These are phyloP conservation scores for Catocala sponsa DNA, from an alignment of 2,888 invertebrate species.

Conservation along the genomic window DNA sequence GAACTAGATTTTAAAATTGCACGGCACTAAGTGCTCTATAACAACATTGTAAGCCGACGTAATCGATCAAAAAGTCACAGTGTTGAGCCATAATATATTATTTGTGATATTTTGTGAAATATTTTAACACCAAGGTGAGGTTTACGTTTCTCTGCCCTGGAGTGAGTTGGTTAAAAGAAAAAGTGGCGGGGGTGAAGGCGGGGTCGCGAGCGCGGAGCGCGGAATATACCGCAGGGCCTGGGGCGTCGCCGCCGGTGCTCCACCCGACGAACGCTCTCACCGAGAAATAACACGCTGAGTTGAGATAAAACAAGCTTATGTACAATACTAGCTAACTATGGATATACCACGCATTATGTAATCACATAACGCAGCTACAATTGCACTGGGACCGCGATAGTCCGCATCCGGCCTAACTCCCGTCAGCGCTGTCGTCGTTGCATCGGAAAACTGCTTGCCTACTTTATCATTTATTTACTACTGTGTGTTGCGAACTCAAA, in stretches of 20 bases:
- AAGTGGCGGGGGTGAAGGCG: conserved; percentile 44
- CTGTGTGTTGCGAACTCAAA: no score
- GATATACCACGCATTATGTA: conserved; percentile 33
- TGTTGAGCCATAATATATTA: conserved; percentile 8
- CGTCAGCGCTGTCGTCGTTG: background rate
- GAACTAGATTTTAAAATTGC: conserved; percentile 37
- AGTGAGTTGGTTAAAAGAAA: conserved; percentile 70
- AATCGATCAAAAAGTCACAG: no score
- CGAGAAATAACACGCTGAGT: conserved; percentile 61
- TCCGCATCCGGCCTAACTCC: background rate
- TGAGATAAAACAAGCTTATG: conserved; percentile 69
- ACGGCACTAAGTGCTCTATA: conserved; percentile 25
- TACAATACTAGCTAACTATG: conserved; percentile 42
- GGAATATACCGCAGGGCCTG: conserved; percentile 53
- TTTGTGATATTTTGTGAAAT: conserved; percentile 12
- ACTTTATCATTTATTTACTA: no score
- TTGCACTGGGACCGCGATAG: conserved; percentile 11
- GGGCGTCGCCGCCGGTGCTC: conserved; percentile 51
- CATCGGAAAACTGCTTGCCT: no score
- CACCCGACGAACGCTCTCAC: conserved; percentile 46
- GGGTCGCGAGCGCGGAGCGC: conserved; percentile 37
- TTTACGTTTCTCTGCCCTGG: conserved; percentile 62
- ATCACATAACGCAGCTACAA: conserved; percentile 21
- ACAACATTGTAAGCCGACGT: no score
- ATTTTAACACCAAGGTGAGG: conserved; percentile 11